These are phyloP conservation scores for Indicator maculatus DNA, from an alignment of 2,113 vertebrate species.

Conservation along the genomic window DNA sequence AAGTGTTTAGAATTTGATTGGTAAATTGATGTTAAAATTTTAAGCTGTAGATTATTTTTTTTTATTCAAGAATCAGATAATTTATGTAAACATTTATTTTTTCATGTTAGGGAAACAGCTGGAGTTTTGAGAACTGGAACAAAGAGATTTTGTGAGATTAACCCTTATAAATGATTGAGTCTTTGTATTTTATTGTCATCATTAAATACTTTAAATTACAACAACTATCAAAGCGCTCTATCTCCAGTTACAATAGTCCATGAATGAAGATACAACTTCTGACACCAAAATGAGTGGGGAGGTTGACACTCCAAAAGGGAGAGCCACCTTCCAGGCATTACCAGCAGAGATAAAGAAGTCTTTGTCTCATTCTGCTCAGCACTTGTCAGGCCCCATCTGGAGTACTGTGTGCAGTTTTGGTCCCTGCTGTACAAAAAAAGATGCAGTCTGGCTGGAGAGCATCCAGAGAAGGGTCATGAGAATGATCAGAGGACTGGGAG, in stretches of 20 bases:
- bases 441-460: too few relatives aligned
- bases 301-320: too few relatives aligned
- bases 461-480: too few relatives aligned
- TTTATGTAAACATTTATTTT: background rate
- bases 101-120: background rate
- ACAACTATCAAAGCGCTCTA: background rate
- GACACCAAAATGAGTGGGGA: too few relatives aligned
- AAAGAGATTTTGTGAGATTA: background rate
- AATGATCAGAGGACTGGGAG: too few relatives aligned
- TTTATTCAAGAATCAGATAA: background rate
- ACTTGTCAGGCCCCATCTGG: too few relatives aligned
- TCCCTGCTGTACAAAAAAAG: too few relatives aligned
- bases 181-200: background rate
- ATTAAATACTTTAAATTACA: background rate
- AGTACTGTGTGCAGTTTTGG: too few relatives aligned
- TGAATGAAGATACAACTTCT: background rate
- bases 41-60: background rate
- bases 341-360: too few relatives aligned
- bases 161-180: background rate
- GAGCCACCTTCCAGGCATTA: too few relatives aligned
- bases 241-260: background rate
- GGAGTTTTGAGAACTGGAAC: background rate
- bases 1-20: background rate
- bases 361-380: too few relatives aligned
- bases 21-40: background rate